Evolutionary conservation across 2,797 vertebrate species (phyloP), one percentile per base, ranked within the genome.

Genomic region (Clarias platycephalus): DNA sequence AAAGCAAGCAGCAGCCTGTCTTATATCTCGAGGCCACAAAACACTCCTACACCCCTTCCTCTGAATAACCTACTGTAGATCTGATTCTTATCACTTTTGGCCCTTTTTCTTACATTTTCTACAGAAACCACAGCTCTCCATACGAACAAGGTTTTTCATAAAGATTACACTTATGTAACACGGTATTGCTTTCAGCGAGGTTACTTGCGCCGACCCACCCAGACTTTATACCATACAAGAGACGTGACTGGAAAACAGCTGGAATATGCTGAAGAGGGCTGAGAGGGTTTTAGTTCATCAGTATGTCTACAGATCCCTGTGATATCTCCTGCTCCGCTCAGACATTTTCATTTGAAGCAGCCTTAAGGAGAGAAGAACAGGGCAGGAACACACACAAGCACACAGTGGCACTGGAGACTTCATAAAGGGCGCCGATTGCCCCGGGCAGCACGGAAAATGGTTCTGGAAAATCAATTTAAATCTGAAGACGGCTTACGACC

Each of bases 1-100:
- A 53, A 58, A 62, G 70, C 86, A 85, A 83, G 83, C 68, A 85
- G 74, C 80, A 37, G 75, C 86, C 75, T 87, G 86, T 75, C 34
- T 75, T 34, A 49, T 66, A 79, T 74, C 10, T n/a, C 79, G 74
- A 71, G 53, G 58, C 34, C 55, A n/a, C 34, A 49, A 80, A 82
- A 37, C 80, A 79, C 28, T 28, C 49, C 58, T 44, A 44, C 53
- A 82, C 34, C 55, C 64, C 58, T 40, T 40, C 49, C 28, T 67
- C 44, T 34, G 81, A 72, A 81, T 67, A 81, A 58, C 31, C 28
- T 31, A 34, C 34, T 34, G 34, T 34, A 44, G 60, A 24, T 57
- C 13, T 13, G 28, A 85, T 75, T 58, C 57, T 31, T 57, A 81
- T 66, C 34, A 44, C 40, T 49, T 81, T 22, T 37, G 37, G 24